Base-by-base conservation (phyloP, 2,888 invertebrate species). In the Diarsia mendica region DNA sequence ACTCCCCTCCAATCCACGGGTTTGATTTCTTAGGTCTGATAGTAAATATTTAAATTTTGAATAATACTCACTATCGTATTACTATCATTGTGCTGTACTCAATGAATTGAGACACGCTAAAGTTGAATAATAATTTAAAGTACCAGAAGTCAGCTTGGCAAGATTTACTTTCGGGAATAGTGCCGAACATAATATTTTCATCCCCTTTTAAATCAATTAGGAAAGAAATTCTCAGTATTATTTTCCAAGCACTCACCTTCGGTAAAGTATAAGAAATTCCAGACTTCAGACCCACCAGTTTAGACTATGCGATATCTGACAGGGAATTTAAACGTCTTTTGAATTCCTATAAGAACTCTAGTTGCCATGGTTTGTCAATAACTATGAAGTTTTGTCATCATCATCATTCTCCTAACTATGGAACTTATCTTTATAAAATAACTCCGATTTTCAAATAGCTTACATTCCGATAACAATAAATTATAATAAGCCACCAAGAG, bases 401-500 rank as follows among this genome's bases (percentile, higher is more conserved):
- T 28, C 28, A 28, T 28, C 28, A 28, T 28, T 28, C 28, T 28
- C 28, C 28, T 28, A 28, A 28, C n/a, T n/a, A 53, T n/a, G 8
- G 20, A 66, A 20, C 33, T 48, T 20, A 1, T 23, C 10, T 48
- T 13, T 13, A 49, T 72, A 51, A 49, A 46, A 46, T 51, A 65
- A 60, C 23, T 60, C 48, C 0, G 8, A 33, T 60, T 20, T 67
- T 18, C 4, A 46, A 58, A 55, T n/a, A 74, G 13, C 49, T 60
- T 60, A 55, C 20, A 3, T 64, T 51, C 58, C 20, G 20, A 67
- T 69, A 46, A 70, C 55, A 39, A 66, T 67, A 28, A 49, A 51
- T 63, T 60, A 79, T 82, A 64, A 67, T 33, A 74, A 61, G 20
- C 20, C 13, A 67, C 23, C 48, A 60, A 67, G 44, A 67, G 46